Evolutionary conservation across 2,888 invertebrate genomes (phyloP).

Genomic region (Lypha dubia): DNA sequence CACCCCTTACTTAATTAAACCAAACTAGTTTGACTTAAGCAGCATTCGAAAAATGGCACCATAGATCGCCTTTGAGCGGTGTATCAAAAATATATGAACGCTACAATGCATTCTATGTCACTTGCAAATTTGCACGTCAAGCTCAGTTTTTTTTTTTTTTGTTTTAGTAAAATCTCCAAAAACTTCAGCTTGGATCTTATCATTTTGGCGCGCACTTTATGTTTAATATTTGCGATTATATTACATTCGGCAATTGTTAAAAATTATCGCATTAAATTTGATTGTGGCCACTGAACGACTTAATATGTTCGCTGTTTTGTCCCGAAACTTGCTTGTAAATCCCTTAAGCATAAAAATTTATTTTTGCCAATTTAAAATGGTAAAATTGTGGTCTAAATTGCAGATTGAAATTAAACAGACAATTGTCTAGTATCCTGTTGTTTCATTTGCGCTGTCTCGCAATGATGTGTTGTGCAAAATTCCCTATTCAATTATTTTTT

Average conservation of each 20-base stretch:
- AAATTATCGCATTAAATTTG: background rate
- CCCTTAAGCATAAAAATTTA: background rate
- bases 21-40: too few relatives aligned
- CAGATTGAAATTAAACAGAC: background rate
- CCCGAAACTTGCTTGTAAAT: background rate
- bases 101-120: too few relatives aligned
- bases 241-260: background rate
- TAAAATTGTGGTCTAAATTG: background rate
- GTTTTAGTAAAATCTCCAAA: too few relatives aligned
- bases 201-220: background rate
- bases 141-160: too few relatives aligned
- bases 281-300: background rate
- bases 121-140: too few relatives aligned
- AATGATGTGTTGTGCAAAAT: background rate
- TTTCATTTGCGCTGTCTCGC: constrained; percentile 1
- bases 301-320: background rate
- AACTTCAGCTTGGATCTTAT: too few relatives aligned
- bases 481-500: background rate
- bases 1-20: too few relatives aligned
- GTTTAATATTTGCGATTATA: background rate
- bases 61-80: too few relatives aligned
- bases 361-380: background rate
- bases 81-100: too few relatives aligned
- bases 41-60: too few relatives aligned
- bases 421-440: background rate